phyloP scores from a whole-genome alignment of 2,113 vertebrate species.

The Hypomesus transpacificus region DNA sequence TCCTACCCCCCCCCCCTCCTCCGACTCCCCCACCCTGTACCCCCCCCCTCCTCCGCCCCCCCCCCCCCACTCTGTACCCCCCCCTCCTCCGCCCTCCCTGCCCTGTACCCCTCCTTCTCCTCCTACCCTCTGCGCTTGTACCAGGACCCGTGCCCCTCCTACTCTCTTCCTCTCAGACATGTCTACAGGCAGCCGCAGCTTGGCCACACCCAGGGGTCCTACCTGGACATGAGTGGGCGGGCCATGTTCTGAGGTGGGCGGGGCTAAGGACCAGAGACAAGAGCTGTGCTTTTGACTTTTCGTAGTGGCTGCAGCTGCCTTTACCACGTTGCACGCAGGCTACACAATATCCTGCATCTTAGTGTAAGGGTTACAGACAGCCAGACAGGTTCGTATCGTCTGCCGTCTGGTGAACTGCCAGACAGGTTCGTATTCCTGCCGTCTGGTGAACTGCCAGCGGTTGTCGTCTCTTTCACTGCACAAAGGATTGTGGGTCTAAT shows the following conservation, averaged over 20 bases:
- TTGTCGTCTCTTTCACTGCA: too few relatives aligned
- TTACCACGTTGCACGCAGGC: too few relatives aligned
- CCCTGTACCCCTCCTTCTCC: conserved; percentile 65
- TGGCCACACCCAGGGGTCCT: conserved; percentile 62
- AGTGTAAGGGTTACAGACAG: too few relatives aligned
- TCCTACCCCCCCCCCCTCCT: conserved; percentile 43
- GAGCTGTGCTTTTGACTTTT: not conserved
- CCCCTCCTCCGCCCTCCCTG: conserved; percentile 41
- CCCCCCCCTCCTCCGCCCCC: conserved; percentile 53
- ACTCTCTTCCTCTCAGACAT: conserved; percentile 70
- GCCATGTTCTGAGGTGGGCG: conserved; percentile 46
- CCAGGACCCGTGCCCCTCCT: conserved; percentile 68
- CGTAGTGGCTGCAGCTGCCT: too few relatives aligned
- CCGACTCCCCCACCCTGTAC: conserved; percentile 56
- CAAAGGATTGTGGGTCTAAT: too few relatives aligned
- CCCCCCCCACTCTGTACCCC: conserved; percentile 58
- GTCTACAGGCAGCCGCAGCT: conserved; percentile 70
- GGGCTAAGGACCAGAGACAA: not conserved
- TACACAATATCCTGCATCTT: too few relatives aligned
- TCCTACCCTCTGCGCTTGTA: conserved; percentile 69
- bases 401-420: too few relatives aligned
- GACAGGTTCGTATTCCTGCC: too few relatives aligned
- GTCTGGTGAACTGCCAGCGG: too few relatives aligned
- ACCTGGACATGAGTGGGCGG: conserved; percentile 65
- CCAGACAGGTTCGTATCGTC: too few relatives aligned